Evolutionary conservation across 1,140 invertebrate species (phyloP), one percentile per base, ranked within the genome.

Genomic region (Cotesia glomerata): DNA sequence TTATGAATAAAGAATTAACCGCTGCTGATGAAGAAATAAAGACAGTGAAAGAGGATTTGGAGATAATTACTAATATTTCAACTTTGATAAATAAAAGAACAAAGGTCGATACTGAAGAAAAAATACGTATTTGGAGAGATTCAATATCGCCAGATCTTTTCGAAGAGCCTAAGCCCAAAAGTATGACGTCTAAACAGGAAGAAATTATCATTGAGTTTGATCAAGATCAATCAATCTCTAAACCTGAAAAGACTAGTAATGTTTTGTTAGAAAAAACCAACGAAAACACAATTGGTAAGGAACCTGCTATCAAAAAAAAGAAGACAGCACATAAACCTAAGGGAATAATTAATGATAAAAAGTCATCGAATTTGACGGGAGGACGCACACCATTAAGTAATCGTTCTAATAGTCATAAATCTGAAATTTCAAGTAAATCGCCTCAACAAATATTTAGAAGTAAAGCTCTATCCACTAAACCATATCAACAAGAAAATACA

Each of bases 321-420:
- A 75, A 69, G n/a, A 56, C 13, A 62, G 70, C 56, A 1, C 35
- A 45, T 9, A 0, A 39, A 0, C 80, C 74, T 36, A 26, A 49
- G 52, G 74, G 51, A 49, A 1, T 32, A 45, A 14, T 52, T 14
- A 74, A 78, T 5, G 77, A 78, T 18, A 69, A 74, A 35, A 77
- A 73, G 51, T 26, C 62, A n/a, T 78, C 68, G 4, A 75, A 16
- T 39, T 26, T 11, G 14, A 18, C 54, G 70, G 35, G 35, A 70
- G 32, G 16, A 16, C 82, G 85, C 63, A 82, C 80, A 64, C 85
- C 85, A 13, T 73, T 86, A n/a, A 77, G 76, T 54, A 85, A 82
- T 71, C 75, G 85, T 56, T 85, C 83, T 2, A 86, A 84, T 63
- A 82, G 82, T 34, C 68, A 78, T 16, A 66, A 39, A 14, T 68